phyloP scores from a whole-genome alignment of 2,113 vertebrate species.

The Nothobranchius kuhntae region DNA sequence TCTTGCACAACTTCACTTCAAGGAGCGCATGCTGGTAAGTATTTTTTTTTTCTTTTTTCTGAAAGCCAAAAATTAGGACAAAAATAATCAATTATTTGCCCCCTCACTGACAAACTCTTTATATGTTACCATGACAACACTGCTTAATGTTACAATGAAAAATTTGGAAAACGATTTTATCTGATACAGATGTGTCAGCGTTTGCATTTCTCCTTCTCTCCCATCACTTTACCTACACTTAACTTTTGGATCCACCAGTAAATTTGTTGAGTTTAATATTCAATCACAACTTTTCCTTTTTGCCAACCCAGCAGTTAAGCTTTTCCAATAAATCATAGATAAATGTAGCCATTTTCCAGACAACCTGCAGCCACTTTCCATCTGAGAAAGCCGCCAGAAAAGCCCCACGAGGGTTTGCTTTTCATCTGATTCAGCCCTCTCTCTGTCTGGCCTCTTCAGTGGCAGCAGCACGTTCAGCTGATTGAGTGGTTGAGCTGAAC shows the following conservation, averaged over 20 bases:
- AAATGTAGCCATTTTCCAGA: background rate
- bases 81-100: too few species aligned
- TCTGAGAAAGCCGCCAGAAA: background rate
- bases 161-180: too few species aligned
- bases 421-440: background rate
- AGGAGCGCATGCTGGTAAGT: too few species aligned
- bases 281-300: background rate
- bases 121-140: too few species aligned
- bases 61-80: too few species aligned
- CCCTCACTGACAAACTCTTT: too few species aligned
- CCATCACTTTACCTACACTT: background rate
- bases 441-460: background rate
- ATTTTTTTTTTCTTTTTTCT: too few species aligned
- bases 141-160: too few species aligned
- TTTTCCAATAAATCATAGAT: background rate
- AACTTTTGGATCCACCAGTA: background rate
- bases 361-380: background rate
- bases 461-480: background rate
- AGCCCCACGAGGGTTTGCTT: background rate
- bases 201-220: background rate
- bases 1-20: too few species aligned
- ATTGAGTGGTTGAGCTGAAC: background rate
- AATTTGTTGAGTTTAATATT: background rate
- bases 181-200: background rate
- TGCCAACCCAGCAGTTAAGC: background rate